Base-by-base conservation (phyloP, 2,797 vertebrate species). In the Bucorvus abyssinicus region DNA sequence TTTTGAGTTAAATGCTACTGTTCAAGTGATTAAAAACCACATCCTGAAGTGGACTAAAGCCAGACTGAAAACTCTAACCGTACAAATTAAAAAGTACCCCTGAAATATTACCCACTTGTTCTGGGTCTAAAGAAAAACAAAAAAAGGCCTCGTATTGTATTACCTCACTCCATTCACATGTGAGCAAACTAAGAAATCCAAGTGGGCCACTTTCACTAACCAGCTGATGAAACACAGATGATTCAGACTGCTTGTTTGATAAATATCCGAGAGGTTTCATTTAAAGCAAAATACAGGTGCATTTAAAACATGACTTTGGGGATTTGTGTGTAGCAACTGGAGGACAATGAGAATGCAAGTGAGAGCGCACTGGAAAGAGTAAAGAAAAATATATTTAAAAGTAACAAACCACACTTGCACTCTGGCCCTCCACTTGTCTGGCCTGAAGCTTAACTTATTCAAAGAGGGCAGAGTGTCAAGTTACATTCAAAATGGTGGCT, bases 1-100 rank as follows among this genome's bases (percentile, higher is more conserved):
- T 98, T 99, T 97, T 98, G 98, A 99, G 98, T 99, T 99, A 97
- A 98, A 98, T 99, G 99, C 99, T 99, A 98, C 98, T 98, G 93
- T 95, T 97, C 95, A 98, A 98, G 98, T 98, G 97, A 98, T 98
- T 98, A 98, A 97, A 93, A 98, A 94, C 91, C 97, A 97, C 97
- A 96, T 97, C 97, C 98, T 97, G 96, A 98, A 97, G 98, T 97
- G 97, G 97, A 98, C 97, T 97, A 96, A 97, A 98, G 97, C 98
- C 98, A 96, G 95, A 98, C 97, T 95, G 96, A 96, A 97, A 97
- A 98, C 97, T 98, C 97, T 90, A 97, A 97, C 91, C 59, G n/a
- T 94, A 98, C 97, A 97, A 97, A 98, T 98, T 98, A 95, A 95
- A 97, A 98, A 98, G 98, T 99, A 99, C 99, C 99, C 99, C 99